These are phyloP conservation scores for Cossypha caffra DNA, from an alignment of 2,797 vertebrate genomes.

Conservation along the genomic window DNA sequence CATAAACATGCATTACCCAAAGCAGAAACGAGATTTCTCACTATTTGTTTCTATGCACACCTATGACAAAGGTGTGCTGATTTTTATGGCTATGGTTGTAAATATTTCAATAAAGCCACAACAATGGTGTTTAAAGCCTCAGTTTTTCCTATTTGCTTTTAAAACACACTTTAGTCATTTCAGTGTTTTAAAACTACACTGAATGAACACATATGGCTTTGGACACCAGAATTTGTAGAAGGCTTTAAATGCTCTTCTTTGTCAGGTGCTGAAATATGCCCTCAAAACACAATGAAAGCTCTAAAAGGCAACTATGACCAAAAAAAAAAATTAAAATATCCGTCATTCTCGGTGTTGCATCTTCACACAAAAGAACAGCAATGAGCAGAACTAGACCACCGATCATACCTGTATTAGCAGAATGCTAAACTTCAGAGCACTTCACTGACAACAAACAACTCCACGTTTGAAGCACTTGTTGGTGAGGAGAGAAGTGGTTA, in stretches of 20 bases:
- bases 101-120: conserved; percentile 10
- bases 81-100: background rate
- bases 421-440: background rate
- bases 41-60: background rate
- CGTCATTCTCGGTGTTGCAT: background rate
- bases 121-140: background rate
- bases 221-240: background rate
- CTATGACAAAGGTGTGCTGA: background rate
- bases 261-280: background rate
- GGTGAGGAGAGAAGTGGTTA: background rate
- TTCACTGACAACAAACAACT: background rate
- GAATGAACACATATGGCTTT: background rate
- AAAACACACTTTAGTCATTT: background rate
- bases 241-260: background rate
- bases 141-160: background rate
- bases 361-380: background rate
- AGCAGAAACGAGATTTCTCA: conserved; percentile 20
- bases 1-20: conserved; percentile 14
- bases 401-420: background rate
- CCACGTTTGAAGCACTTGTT: background rate
- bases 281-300: background rate
- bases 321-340: background rate
- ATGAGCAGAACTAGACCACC: background rate
- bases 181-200: background rate
- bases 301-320: background rate